These are phyloP conservation scores for Diacarnus erythraeanus DNA, from an alignment of 37 sponge, comb jelly and placozoan species.

Conservation along the genomic window DNA sequence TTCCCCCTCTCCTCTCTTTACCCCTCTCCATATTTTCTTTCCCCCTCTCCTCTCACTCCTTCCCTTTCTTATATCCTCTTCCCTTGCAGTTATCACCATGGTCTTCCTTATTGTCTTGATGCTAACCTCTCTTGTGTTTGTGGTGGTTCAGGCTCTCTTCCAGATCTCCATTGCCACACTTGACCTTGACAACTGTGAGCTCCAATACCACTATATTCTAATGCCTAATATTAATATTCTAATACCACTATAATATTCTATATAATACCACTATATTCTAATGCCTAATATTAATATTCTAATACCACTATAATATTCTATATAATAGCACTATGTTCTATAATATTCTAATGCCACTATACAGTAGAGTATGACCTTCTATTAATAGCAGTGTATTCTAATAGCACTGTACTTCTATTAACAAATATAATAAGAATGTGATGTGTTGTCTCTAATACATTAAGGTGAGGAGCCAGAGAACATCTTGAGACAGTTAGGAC, in stretches of 20 bases:
- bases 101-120: slow-evolving; percentile 20
- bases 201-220: too few species aligned
- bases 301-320: too few species aligned
- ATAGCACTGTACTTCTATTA: too few species aligned
- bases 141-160: slow-evolving; percentile 64
- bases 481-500: slow-evolving; percentile 39
- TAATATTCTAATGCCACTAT: too few species aligned
- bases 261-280: too few species aligned
- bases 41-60: not conserved
- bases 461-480: slow-evolving; percentile 9
- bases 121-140: slow-evolving; percentile 23
- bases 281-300: too few species aligned
- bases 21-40: not conserved
- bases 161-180: slow-evolving; percentile 58
- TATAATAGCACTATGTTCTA: too few species aligned
- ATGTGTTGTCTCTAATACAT: not conserved
- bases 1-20: not conserved
- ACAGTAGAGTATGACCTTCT: too few species aligned
- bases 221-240: too few species aligned
- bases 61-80: not conserved
- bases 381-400: too few species aligned
- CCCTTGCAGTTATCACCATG: not conserved
- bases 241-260: too few species aligned
- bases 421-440: too few species aligned
- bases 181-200: slow-evolving; percentile 48